phyloP scores from a whole-genome alignment of 2,888 invertebrate genomes.

The Euproctis similis region DNA sequence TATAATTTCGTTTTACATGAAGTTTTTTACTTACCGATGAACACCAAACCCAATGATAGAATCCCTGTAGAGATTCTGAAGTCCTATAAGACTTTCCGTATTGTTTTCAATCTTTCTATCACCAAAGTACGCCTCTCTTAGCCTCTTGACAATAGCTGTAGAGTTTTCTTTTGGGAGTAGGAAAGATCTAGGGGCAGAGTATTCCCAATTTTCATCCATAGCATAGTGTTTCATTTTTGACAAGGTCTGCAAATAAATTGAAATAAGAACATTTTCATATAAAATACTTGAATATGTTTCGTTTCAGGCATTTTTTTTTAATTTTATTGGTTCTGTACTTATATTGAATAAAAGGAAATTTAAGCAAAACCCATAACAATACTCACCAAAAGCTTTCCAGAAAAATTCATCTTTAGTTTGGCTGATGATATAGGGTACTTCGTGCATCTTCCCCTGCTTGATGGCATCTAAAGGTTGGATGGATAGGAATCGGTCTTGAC shows the following conservation, averaged over 20 bases:
- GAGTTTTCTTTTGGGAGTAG: constrained; percentile 75
- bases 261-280: no score
- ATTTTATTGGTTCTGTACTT: no score
- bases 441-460: constrained; percentile 72
- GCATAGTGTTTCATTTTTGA: constrained; percentile 72
- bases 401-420: constrained; percentile 81
- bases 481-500: constrained; percentile 79
- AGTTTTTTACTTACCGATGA: constrained; percentile 50
- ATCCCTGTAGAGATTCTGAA: constrained; percentile 77
- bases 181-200: constrained; percentile 80
- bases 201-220: constrained; percentile 78
- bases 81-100: constrained; percentile 41
- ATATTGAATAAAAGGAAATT: no score
- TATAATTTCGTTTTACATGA: neutral
- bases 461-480: constrained; percentile 78
- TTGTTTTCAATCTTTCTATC: constrained; percentile 47
- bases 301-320: no score
- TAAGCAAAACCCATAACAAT: no score
- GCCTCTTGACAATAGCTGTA: constrained; percentile 59
- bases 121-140: constrained; percentile 64
- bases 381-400: constrained; percentile 77
- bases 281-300: no score
- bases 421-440: constrained; percentile 80
- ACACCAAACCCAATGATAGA: constrained; percentile 75
- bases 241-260: constrained; percentile 58